Base-by-base conservation (phyloP, 2,113 vertebrate species). In the Nycticryphes semicollaris region DNA sequence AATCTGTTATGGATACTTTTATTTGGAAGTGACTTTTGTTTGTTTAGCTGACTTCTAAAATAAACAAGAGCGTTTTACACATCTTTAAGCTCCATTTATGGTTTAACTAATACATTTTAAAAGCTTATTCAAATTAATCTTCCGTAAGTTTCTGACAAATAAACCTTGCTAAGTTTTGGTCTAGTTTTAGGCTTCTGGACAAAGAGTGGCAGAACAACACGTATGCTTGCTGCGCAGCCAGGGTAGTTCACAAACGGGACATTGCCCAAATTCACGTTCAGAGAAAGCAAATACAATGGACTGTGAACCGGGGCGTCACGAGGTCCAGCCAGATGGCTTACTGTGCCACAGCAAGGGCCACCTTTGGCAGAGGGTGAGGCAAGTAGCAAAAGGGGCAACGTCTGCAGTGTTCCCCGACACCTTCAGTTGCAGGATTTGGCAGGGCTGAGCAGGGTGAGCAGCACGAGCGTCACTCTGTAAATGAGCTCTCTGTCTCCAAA, bases 91-190 rank as follows among this genome's bases (percentile, higher is more conserved):
- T 56, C 84, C 63, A 23, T 48, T 70, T 87, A 28, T 41, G 33
- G 12, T 78, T 94, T 89, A 60, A 77, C 25, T 24, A 74, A 75
- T 48, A 20, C 3, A 6, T 76, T 93, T 84, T 48, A 87, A 89
- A 94, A 91, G 51, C 43, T 56, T 87, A 81, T 72, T 78, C 35
- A 60, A 72, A 91, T 94, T 59, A 81, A 81, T 94, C 73, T 94
- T 94, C 64, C 30, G 4, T 1, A 89, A 94, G 27, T 35, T 50
- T 84, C 43, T 95, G 91, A 48, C 51, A 87, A 37, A 43, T 89
- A 75, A 95, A 39, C 30, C 17, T 27, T 74, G 50, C 31, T 19
- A 54, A 50, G 33, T 45, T 84, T 76, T 84, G 60, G 6, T 45
- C 14, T 62, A 3, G 14, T 70, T 70, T 83, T 35, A 25, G 31